phyloP scores from a whole-genome alignment of 1,140 invertebrate genomes.

The Neotoxoptera formosana region DNA sequence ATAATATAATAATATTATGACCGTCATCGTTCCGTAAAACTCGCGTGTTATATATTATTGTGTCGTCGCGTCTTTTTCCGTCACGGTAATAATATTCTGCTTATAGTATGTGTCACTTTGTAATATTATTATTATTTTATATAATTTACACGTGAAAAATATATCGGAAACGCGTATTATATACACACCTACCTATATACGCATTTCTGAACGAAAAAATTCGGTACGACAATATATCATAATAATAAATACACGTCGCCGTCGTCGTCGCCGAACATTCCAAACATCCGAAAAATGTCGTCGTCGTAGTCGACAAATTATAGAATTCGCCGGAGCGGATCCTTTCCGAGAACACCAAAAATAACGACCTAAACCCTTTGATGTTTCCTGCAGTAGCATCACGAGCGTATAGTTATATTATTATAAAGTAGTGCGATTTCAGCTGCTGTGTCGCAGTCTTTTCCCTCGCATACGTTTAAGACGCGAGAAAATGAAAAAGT shows the following conservation, averaged over 20 bases:
- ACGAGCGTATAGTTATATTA: background rate
- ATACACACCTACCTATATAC: too few species aligned
- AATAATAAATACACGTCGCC: background rate
- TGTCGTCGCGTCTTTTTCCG: background rate
- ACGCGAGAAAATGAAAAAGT: slow-evolving; percentile 2
- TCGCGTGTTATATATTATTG: background rate
- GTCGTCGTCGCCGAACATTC: background rate
- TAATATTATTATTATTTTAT: background rate
- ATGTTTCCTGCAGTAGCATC: background rate
- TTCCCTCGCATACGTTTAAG: background rate
- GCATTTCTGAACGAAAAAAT: background rate
- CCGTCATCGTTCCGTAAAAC: background rate
- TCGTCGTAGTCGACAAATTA: slow-evolving; percentile 6
- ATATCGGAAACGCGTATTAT: background rate
- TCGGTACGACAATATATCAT: background rate
- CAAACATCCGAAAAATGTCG: slow-evolving; percentile 17
- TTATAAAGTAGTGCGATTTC: background rate
- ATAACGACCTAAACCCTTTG: slow-evolving; percentile 51
- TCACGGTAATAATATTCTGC: background rate
- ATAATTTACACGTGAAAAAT: background rate
- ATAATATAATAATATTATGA: background rate
- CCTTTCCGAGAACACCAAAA: background rate
- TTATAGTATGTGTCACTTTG: background rate
- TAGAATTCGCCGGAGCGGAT: background rate
- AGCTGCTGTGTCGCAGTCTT: background rate